Evolutionary conservation across 1,140 invertebrate genomes (phyloP).

Genomic region (Anthonomus grandis): DNA sequence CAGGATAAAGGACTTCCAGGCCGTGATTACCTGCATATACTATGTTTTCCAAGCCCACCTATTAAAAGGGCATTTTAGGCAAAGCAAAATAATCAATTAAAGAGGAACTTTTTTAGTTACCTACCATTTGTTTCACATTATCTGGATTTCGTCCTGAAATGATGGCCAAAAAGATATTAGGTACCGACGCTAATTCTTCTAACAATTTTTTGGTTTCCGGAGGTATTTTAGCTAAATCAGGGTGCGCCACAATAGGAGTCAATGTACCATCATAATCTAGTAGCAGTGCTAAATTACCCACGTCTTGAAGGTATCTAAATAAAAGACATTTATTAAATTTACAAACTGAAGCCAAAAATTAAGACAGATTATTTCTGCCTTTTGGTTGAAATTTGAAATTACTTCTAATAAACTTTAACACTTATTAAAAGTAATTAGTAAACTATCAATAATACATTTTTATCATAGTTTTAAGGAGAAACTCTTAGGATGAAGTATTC

Average conservation of each 20-base stretch:
- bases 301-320: conserved; percentile 20
- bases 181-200: conserved; percentile 15
- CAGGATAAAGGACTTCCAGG: conserved; percentile 30
- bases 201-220: conserved; percentile 26
- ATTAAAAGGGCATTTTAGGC: neutral
- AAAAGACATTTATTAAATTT: too few species aligned
- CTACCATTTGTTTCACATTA: conserved; percentile 30
- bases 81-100: neutral
- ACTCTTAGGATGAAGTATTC: too few species aligned
- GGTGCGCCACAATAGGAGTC: conserved; percentile 32
- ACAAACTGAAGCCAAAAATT: too few species aligned
- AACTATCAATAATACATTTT: too few species aligned
- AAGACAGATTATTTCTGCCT: too few species aligned
- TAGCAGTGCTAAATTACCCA: conserved; percentile 23
- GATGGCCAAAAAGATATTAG: conserved; percentile 27
- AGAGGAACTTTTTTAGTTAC: neutral
- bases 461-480: too few species aligned
- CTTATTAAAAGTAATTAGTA: too few species aligned
- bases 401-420: too few species aligned
- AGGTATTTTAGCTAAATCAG: conserved; percentile 32
- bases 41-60: conserved; percentile 28
- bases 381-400: too few species aligned
- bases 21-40: conserved; percentile 33
- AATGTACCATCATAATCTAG: conserved; percentile 34
- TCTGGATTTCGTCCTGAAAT: conserved; percentile 28